Base-by-base conservation (phyloP, 2,797 vertebrate species). In the Netta rufina region DNA sequence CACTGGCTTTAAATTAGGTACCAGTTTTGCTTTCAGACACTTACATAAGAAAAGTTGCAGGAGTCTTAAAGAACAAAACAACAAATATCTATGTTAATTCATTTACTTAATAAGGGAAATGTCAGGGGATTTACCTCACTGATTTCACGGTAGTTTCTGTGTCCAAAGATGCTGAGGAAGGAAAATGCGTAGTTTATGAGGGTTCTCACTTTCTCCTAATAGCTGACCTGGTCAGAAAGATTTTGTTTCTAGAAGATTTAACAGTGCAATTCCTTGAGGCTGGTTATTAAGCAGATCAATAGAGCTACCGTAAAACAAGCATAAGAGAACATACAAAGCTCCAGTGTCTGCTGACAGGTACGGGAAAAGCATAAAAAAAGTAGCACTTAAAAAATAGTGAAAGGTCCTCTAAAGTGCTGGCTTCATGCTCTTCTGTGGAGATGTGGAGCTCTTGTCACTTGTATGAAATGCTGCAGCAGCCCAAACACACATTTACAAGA, bases 161-260 rank as follows among this genome's bases (percentile, higher is more conserved):
- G 32, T 94, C 36, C 80, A 75, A 92, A 89, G 69, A 66, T 93
- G 84, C 92, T 94, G 76, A 96, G 82, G 79, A 67, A 89, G 89
- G 78, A 61, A 81, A 69, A 82, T 20, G 32, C 21, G 2, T 72
- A 73, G 64, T 86, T 93, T 92, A 92, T 90, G 75, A 84, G 60
- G 49, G 91, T 73, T 96, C 89, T 90, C 33, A 62, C 62, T 94
- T 89, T 89, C 93, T 96, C 47, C 53, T 79, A 66, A 64, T 74
- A 92, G 70, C n/a, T 95, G 96, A 91, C 73, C 75, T 92, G 41
- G 73, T 97, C 45, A 82, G 79, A 92, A 95, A 91, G 81, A 81
- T 90, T 95, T 95, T 95, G 76, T 90, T 92, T 96, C 79, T 78
- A 64, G 43, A 61, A 94, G 86, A 96, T 95, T 90, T 93, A 96